Evolutionary conservation across 2,888 invertebrate genomes (phyloP).

Genomic region (Operophtera brumata): DNA sequence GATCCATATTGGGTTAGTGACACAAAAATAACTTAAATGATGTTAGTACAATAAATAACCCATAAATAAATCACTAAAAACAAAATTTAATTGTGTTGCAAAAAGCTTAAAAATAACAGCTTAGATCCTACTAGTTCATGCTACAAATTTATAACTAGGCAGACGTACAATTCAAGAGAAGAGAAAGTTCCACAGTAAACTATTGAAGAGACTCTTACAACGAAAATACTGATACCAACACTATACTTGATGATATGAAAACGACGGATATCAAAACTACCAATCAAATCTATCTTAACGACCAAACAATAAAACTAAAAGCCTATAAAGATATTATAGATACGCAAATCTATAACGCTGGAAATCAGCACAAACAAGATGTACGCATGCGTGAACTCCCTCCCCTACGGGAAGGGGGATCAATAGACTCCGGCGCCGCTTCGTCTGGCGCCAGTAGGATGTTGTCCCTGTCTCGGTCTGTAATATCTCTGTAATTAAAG

Average conservation of each 20-base stretch:
- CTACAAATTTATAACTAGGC: too few species aligned
- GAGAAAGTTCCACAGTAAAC: too few species aligned
- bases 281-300: conserved; percentile 20
- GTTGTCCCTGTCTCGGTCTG: conserved; percentile 29
- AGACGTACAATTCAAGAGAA: too few species aligned
- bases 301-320: conserved; percentile 24
- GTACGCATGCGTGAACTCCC: conserved; percentile 57
- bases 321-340: conserved; percentile 18
- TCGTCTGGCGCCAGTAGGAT: conserved; percentile 62
- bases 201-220: too few species aligned
- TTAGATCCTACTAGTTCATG: too few species aligned
- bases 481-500: too few species aligned
- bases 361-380: conserved; percentile 58
- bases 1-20: too few species aligned
- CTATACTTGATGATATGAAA: not conserved
- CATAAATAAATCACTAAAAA: too few species aligned
- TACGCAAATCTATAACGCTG: conserved; percentile 57
- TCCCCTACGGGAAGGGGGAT: conserved; percentile 41
- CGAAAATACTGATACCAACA: not conserved
- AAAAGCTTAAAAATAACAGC: too few species aligned
- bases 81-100: too few species aligned
- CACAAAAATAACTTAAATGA: too few species aligned
- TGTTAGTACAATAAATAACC: too few species aligned
- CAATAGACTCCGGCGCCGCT: conserved; percentile 75
- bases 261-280: conserved; percentile 11